These are phyloP conservation scores for Bufotes viridis DNA, from an alignment of 2,797 vertebrate species.

Conservation along the genomic window DNA sequence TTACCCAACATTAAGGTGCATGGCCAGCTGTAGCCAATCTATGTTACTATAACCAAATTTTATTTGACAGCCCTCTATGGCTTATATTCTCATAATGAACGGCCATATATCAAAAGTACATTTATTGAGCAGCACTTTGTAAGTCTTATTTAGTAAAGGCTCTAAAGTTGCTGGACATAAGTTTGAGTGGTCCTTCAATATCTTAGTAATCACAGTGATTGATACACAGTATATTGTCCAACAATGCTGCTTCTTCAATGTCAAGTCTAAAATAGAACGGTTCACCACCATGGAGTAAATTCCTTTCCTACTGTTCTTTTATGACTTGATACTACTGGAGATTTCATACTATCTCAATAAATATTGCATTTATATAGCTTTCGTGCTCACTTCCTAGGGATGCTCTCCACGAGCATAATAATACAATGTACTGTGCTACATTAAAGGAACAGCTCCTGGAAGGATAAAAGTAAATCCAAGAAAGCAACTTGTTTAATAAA, in stretches of 20 bases:
- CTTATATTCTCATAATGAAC: not conserved
- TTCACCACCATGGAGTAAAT: constrained; percentile 14
- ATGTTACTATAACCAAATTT: too few species aligned
- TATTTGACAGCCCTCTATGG: not conserved
- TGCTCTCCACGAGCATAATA: not conserved
- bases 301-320: constrained; percentile 34
- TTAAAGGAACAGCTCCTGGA: constrained; percentile 9
- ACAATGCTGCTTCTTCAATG: not conserved
- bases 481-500: constrained; percentile 47
- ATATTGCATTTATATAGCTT: constrained; percentile 35
- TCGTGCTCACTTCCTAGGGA: not conserved
- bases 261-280: constrained; percentile 12
- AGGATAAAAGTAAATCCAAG: constrained; percentile 46
- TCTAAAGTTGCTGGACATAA: not conserved
- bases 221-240: constrained; percentile 13
- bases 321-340: constrained; percentile 21
- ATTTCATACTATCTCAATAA: constrained; percentile 29
- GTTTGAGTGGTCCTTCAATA: not conserved
- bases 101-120: not conserved
- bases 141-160: not conserved
- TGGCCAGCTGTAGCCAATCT: too few species aligned
- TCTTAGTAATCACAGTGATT: not conserved
- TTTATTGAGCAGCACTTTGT: not conserved
- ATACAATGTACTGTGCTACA: constrained; percentile 5
- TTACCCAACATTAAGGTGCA: too few species aligned